Evolutionary conservation across 1,140 invertebrate genomes (phyloP).

Genomic region (Idris sp.): DNA sequence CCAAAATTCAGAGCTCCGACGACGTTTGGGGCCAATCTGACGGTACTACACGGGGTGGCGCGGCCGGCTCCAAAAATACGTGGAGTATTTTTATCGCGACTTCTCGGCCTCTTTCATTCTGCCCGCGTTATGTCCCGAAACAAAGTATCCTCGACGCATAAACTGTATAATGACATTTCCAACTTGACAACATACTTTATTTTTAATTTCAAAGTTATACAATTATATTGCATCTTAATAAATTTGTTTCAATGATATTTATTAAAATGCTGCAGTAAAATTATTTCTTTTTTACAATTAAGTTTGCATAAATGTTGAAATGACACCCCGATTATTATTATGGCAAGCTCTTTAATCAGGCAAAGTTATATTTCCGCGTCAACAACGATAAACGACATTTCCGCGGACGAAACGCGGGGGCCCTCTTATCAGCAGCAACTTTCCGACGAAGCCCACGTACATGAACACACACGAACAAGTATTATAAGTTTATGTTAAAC

Average conservation of each 20-base stretch:
- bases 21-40: conserved; percentile 49
- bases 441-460: conserved; percentile 37
- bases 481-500: conserved; percentile 26
- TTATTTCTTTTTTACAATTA: too few relatives aligned
- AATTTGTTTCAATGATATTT: too few relatives aligned
- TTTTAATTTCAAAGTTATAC: too few relatives aligned
- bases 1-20: conserved; percentile 33
- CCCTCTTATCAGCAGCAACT: conserved; percentile 31
- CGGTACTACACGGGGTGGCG: conserved; percentile 56
- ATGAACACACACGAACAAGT: conserved; percentile 7
- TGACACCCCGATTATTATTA: neutral
- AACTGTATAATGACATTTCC: conserved; percentile 20
- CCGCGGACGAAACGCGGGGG: conserved; percentile 27
- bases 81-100: conserved; percentile 71
- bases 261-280: too few relatives aligned
- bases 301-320: neutral
- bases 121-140: conserved; percentile 40
- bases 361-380: conserved; percentile 24
- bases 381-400: conserved; percentile 35
- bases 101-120: conserved; percentile 64
- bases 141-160: conserved; percentile 60
- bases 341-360: conserved; percentile 18
- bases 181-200: too few relatives aligned
- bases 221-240: too few relatives aligned
- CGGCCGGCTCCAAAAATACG: conserved; percentile 70